These are phyloP conservation scores for Protonemura montana DNA, from an alignment of 2,888 invertebrate species.

Conservation along the genomic window DNA sequence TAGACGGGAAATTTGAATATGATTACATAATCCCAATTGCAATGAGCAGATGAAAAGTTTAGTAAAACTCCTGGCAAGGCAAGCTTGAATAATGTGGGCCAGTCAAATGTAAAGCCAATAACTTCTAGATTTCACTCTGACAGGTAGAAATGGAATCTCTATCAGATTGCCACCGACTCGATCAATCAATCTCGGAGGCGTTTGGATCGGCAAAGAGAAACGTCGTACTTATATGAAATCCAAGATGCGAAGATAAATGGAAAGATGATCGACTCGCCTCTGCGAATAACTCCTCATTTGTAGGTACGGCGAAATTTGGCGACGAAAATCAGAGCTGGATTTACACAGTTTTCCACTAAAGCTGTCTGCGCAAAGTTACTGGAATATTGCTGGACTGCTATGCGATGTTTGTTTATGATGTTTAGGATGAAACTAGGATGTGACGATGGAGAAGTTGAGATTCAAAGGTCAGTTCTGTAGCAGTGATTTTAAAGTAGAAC, in stretches of 20 bases:
- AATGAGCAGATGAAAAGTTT: background rate
- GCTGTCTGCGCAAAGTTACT: no score
- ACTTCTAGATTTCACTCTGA: conserved; percentile 5
- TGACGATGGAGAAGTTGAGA: no score
- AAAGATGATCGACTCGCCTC: background rate
- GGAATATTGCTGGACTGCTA: no score
- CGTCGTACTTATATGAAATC: background rate
- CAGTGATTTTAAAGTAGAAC: no score
- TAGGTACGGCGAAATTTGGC: background rate
- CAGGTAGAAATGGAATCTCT: background rate
- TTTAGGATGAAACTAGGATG: no score
- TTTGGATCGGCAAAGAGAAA: background rate
- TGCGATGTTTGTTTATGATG: no score
- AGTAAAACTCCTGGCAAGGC: background rate
- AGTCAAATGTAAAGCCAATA: background rate
- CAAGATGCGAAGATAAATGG: background rate
- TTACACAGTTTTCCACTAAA: no score
- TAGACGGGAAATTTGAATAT: background rate
- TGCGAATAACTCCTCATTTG: background rate
- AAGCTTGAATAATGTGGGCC: background rate
- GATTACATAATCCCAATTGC: background rate
- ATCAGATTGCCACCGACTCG: background rate
- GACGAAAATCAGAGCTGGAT: background rate
- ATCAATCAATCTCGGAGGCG: background rate
- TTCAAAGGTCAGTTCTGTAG: no score